phyloP scores from a whole-genome alignment of 2,888 invertebrate genomes.

The Thymelicus acteon region DNA sequence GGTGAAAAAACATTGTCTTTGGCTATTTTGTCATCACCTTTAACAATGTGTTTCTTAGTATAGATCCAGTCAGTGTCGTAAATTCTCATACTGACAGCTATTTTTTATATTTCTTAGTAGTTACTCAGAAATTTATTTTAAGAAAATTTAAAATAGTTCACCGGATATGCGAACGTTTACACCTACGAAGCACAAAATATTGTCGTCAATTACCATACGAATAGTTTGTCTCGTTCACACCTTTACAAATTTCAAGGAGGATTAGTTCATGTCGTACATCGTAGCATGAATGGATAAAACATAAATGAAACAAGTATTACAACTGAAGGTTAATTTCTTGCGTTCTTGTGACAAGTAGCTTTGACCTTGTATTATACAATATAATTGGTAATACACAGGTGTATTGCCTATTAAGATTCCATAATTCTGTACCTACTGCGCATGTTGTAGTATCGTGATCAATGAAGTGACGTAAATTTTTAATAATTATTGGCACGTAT shows the following conservation, averaged over 20 bases:
- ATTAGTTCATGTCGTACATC: conserved; percentile 38
- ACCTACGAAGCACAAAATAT: conserved; percentile 9
- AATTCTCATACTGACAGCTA: too few relatives aligned
- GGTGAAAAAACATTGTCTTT: too few relatives aligned
- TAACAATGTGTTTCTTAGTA: conserved; percentile 6
- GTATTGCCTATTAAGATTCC: not conserved
- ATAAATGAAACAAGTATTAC: conserved; percentile 33
- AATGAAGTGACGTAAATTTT: not conserved
- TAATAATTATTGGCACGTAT: too few relatives aligned
- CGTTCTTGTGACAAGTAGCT: conserved; percentile 13
- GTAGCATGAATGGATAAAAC: conserved; percentile 39
- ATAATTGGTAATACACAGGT: not conserved
- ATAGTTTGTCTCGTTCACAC: conserved; percentile 42
- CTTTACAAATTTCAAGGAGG: conserved; percentile 43
- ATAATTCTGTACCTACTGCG: not conserved
- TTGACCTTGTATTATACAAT: conserved; percentile 19
- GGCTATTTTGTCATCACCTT: too few relatives aligned
- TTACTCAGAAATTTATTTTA: conserved; percentile 40
- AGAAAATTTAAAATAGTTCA: conserved; percentile 50
- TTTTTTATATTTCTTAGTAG: not conserved
- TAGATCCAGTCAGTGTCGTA: too few relatives aligned
- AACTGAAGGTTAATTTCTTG: conserved; percentile 36
- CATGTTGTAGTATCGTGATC: not conserved
- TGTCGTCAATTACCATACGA: conserved; percentile 4
- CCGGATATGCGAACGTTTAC: conserved; percentile 50